Base-by-base conservation (phyloP, 2,888 invertebrate genomes). In the Trichacis sp. region DNA sequence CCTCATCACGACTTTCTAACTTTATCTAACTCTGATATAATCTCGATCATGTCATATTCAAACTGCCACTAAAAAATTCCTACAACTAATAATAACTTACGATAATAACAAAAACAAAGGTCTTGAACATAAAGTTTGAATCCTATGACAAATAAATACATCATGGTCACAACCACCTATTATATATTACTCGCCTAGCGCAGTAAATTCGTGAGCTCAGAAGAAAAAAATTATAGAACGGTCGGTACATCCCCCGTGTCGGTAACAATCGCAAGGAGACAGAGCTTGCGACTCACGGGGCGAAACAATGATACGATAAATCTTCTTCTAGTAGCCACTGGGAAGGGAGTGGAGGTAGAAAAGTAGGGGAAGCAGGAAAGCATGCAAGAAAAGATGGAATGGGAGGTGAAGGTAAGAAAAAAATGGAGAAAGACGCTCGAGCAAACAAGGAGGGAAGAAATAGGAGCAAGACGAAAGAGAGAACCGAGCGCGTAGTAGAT, bases 261-360 rank as follows among this genome's bases (percentile, higher is more conserved):
- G 65, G 69, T 70, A 74, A 73, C 74, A 77, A 75, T 76, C 71
- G 72, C 65, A 67, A 68, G 57, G 69, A 69, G 73, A 69, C 69
- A 67, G 71, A 71, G 73, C 70, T 70, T 69, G 64, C 72, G 73
- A 73, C 72, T 75, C 72, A 70, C 75, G 68, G 72, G 72, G 74
- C 76, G 73, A 79, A 81, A 80, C 80, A 82, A 79, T 77, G 78
- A 75, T 76, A 75, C 81, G 78, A 82, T 82, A 81, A 82, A 81
- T 81, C 80, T 80, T 58, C 58, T 29, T 48, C 61, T 57, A 49
- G 57, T 18, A 43, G 50, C 24, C 60, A 33, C 29, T n/a, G 55
- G 51, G 24, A 47, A 54, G 42, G 60, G 45, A 43, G n/a, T n/a
- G n/a, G n/a, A n/a, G n/a, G n/a, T n/a, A 40, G 36, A 69, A 64